Conservation (phyloP, 64 coral and sea anemone species). For the Montipora sp. region DNA sequence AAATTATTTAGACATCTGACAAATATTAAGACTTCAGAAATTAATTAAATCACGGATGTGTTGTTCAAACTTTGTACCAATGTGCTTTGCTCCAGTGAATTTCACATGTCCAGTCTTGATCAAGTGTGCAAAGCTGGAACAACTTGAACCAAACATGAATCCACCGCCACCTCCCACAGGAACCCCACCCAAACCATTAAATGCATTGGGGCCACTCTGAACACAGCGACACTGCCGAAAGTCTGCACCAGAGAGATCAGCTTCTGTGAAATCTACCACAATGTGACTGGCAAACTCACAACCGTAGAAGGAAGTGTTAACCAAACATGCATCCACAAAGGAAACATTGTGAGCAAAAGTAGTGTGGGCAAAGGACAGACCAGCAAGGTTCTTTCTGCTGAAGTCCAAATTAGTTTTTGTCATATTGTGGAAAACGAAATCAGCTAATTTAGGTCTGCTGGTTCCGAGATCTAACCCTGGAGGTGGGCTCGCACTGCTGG, state of each 20-base stretch:
- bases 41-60: conserved; percentile 81
- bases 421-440: conserved; percentile 96
- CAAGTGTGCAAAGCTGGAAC: conserved; percentile 92
- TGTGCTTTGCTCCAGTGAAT: conserved; percentile 88
- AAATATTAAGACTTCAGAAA: conserved; percentile 23
- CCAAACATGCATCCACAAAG: conserved; percentile 73
- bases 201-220: conserved; percentile 78
- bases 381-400: conserved; percentile 81
- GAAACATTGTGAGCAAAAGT: conserved; percentile 97
- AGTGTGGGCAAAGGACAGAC: conserved; percentile 93
- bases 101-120: conserved; percentile 89
- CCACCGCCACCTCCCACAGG: conserved; percentile 65
- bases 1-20: neutral
- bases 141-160: conserved; percentile 98
- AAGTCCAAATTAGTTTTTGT: conserved; percentile 96
- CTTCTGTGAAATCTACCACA: conserved; percentile 91
- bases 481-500: neutral
- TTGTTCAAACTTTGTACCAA: conserved; percentile 96
- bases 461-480: conserved; percentile 3
- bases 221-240: conserved; percentile 96
- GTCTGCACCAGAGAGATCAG: conserved; percentile 93
- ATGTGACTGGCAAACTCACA: conserved; percentile 98
- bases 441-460: conserved; percentile 52
- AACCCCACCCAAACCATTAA: conserved; percentile 61
- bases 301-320: conserved; percentile 94